Evolutionary conservation across 2,113 vertebrate species (phyloP).

Genomic region (Hemibagrus wyckioides): DNA sequence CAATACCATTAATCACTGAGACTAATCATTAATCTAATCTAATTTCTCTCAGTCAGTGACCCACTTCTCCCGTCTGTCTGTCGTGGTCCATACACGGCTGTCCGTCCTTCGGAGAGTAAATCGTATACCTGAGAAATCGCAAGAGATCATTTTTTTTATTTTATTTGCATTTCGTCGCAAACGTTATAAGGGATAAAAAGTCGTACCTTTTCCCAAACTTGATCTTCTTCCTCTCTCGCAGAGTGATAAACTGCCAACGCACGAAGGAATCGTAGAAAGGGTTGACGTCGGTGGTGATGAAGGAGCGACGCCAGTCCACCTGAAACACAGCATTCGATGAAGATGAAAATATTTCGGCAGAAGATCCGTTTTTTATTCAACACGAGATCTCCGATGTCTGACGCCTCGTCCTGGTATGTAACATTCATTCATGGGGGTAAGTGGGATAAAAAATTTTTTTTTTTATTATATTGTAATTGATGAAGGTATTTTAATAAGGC

Average conservation of each 20-base stretch:
- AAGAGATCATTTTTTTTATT: too few species aligned
- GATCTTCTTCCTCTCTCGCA: constrained; percentile 92
- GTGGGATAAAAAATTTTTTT: too few species aligned
- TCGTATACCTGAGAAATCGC: constrained; percentile 82
- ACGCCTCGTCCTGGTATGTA: neutral
- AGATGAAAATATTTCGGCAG: neutral
- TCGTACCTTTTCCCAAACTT: constrained; percentile 96
- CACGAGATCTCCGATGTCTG: neutral
- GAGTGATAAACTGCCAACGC: constrained; percentile 89
- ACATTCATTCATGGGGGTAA: neutral
- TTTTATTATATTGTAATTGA: too few species aligned
- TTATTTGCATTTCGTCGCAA: neutral
- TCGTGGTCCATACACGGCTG: constrained; percentile 99
- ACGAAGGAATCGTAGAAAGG: constrained; percentile 97
- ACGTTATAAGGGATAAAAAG: neutral
- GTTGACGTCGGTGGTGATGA: constrained; percentile 93
- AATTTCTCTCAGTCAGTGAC: too few species aligned
- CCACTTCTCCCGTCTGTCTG: constrained; percentile 96
- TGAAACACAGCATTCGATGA: constrained; percentile 57
- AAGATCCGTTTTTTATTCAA: neutral
- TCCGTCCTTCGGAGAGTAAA: constrained; percentile 96
- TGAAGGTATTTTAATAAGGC: neutral
- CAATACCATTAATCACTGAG: neutral
- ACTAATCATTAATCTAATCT: neutral
- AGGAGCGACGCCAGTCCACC: constrained; percentile 97